phyloP scores from a whole-genome alignment of 2,113 vertebrate genomes.

The Kryptolebias marmoratus region DNA sequence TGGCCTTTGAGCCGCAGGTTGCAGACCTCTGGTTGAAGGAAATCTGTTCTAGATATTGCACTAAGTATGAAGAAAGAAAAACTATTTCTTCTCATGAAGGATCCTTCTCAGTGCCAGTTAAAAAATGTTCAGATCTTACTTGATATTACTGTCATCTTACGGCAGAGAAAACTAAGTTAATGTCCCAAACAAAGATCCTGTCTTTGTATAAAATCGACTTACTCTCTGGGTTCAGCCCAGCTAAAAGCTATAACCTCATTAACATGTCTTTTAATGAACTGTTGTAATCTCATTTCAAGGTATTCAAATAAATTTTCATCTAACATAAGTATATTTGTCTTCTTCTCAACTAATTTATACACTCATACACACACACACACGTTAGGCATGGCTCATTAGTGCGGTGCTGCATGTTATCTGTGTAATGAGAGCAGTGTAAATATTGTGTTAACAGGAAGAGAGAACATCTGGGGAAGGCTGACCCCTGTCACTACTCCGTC shows the following conservation, averaged over 20 bases:
- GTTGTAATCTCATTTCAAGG: neutral
- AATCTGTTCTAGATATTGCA: neutral
- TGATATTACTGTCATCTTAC: no score
- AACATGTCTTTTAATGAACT: neutral
- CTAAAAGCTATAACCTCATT: neutral
- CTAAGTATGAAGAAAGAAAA: neutral
- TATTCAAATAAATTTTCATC: neutral
- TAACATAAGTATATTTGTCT: constrained; percentile 4
- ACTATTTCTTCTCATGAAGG: neutral
- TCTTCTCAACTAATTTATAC: neutral
- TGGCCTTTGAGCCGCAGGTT: no score
- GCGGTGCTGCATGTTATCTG: constrained; percentile 32
- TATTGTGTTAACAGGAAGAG: constrained; percentile 27
- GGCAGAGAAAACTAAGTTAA: no score
- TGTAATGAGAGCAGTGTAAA: constrained; percentile 63
- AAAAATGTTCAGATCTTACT: neutral
- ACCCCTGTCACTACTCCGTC: neutral
- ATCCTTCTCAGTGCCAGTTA: neutral
- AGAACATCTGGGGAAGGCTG: constrained; percentile 21
- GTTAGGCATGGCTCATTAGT: constrained; percentile 34
- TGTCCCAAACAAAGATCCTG: no score
- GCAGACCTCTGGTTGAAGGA: neutral
- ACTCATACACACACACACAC: neutral
- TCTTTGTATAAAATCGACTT: no score
- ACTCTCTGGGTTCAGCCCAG: neutral